Conservation (phyloP, 1,140 invertebrate species). For the Luehdorfia chinensis region DNA sequence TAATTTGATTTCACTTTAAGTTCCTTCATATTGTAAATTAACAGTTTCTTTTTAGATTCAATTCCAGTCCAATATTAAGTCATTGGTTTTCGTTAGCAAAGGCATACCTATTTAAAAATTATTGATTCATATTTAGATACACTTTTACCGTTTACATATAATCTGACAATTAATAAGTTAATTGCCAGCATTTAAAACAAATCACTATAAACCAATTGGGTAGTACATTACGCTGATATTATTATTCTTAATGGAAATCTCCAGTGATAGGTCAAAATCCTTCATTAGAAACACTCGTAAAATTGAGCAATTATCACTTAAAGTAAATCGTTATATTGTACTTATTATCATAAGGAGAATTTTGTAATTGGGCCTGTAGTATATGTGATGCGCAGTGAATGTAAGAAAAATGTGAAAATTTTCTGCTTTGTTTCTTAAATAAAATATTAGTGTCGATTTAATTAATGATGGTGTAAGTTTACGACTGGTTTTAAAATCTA, state of each 20-base stretch:
- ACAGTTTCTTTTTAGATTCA: conserved; percentile 30
- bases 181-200: too few species aligned
- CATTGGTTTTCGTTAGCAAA: conserved; percentile 18
- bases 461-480: neutral
- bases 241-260: neutral
- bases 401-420: conserved; percentile 9
- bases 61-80: conserved; percentile 38
- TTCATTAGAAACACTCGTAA: conserved; percentile 38
- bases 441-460: conserved; percentile 1
- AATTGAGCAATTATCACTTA: conserved; percentile 73
- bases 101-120: conserved; percentile 16
- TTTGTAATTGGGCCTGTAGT: conserved; percentile 28
- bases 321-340: conserved; percentile 63
- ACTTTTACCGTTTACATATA: conserved; percentile 7
- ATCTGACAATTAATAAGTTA: too few species aligned
- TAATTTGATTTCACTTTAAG: conserved; percentile 10
- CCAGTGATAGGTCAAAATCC: conserved; percentile 3
- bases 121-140: conserved; percentile 7
- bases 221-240: neutral
- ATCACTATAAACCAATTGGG: conserved; percentile 7
- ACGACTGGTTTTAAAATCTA: conserved; percentile 8
- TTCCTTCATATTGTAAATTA: conserved; percentile 1
- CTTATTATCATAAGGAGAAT: conserved; percentile 62
- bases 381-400: neutral
- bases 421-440: neutral